These are phyloP conservation scores for Valencia hispanica DNA, from an alignment of 2,797 vertebrate species.

Conservation along the genomic window DNA sequence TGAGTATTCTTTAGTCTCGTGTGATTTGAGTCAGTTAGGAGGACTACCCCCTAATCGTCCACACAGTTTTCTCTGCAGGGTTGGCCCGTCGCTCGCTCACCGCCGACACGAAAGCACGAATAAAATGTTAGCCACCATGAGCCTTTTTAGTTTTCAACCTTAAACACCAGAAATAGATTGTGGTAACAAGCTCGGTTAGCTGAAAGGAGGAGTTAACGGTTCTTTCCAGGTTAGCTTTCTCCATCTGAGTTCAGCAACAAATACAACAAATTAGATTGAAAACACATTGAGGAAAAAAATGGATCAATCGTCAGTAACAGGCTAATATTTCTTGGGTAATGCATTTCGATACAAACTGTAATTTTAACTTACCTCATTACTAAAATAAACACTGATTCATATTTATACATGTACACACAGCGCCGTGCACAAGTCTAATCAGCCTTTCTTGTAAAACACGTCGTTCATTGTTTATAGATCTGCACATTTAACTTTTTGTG, in stretches of 20 bases:
- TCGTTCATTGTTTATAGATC: too few species aligned
- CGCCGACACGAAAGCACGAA: constrained; percentile 3
- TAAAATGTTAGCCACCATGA: background rate
- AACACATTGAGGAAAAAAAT: background rate
- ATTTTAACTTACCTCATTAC: too few species aligned
- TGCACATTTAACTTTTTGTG: background rate
- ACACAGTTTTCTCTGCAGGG: constrained; percentile 10
- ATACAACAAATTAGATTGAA: background rate
- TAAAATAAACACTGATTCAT: too few species aligned
- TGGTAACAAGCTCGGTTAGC: background rate
- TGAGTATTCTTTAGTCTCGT: constrained; percentile 49
- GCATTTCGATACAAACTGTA: too few species aligned
- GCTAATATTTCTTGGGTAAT: background rate
- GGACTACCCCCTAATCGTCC: background rate
- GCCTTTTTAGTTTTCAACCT: background rate
- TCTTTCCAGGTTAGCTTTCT: background rate
- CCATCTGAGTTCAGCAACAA: too few species aligned
- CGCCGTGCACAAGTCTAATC: too few species aligned
- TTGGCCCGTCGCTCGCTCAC: constrained; percentile 20
- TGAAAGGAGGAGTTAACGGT: background rate
- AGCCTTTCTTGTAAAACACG: background rate
- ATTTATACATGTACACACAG: too few species aligned
- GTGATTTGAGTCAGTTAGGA: constrained; percentile 12
- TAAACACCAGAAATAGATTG: background rate
- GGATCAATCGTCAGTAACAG: background rate